A percentile compares a stretch with the other conserved stretches of the same genome.
phyloP scores from a whole-genome alignment of 2,888 invertebrate genomes.

The Sinhomidia bicolor region DNA sequence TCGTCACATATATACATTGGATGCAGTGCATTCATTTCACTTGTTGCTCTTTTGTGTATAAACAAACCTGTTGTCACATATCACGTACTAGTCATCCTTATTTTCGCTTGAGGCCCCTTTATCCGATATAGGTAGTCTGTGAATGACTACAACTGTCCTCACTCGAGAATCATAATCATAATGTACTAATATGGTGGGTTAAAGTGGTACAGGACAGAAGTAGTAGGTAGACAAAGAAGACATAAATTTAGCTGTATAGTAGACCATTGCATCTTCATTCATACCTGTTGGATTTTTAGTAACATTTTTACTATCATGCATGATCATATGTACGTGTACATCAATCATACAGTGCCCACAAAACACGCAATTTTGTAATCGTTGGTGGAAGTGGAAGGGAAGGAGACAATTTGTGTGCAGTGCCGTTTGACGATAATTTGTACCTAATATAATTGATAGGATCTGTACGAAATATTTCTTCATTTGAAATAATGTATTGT shows the following conservation, averaged over 20 bases:
- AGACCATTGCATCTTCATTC: not conserved
- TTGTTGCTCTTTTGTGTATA: not conserved
- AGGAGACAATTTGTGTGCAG: not conserved
- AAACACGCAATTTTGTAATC: not conserved
- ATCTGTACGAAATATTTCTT: not conserved
- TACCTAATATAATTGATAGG: conserved; percentile 4
- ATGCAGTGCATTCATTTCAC: not conserved
- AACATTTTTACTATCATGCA: no score
- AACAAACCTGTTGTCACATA: conserved; percentile 53
- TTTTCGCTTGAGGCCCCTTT: not conserved
- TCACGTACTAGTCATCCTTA: not conserved
- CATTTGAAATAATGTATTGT: not conserved
- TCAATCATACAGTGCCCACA: not conserved
- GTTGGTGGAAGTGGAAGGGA: not conserved
- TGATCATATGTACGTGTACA: no score
- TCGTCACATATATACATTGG: not conserved
- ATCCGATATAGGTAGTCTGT: no score
- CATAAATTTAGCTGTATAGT: not conserved
- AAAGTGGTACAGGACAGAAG: no score
- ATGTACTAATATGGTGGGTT: no score
- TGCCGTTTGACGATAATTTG: not conserved
- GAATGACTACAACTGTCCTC: no score
- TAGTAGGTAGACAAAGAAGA: not conserved
- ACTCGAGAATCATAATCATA: no score
- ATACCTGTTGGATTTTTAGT: not conserved